These are phyloP conservation scores for Simalia tracyae DNA, from an alignment of 2,797 vertebrate species.

Conservation along the genomic window DNA sequence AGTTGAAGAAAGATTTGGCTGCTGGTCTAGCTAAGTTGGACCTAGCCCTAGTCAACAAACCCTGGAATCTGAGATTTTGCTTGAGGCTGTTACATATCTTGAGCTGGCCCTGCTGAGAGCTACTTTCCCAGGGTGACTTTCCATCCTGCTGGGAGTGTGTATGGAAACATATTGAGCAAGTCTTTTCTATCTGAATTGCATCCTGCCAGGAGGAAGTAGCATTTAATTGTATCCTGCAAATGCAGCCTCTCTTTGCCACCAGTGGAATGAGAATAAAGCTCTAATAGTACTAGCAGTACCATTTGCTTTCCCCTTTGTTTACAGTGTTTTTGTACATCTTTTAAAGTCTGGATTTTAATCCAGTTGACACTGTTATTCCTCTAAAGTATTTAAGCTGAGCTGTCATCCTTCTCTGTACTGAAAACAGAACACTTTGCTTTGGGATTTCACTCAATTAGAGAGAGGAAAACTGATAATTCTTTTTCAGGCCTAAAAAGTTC, in stretches of 20 bases:
- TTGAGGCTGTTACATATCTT: too few relatives aligned
- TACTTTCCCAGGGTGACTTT: not conserved
- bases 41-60: too few relatives aligned
- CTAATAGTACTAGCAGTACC: not conserved
- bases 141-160: not conserved
- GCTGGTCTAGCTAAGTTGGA: too few relatives aligned
- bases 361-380: slow-evolving; percentile 22
- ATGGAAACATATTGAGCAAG: not conserved
- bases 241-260: not conserved
- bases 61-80: too few relatives aligned
- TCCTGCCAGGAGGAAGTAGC: not conserved
- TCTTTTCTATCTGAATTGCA: not conserved
- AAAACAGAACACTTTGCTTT: not conserved
- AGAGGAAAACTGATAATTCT: not conserved
- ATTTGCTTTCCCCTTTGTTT: not conserved
- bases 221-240: not conserved
- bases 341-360: not conserved
- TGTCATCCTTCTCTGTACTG: slow-evolving; percentile 6
- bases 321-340: not conserved
- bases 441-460: not conserved
- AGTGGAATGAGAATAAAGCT: not conserved
- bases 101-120: not conserved
- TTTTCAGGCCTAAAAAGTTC: slow-evolving; percentile 50
- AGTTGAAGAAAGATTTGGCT: too few relatives aligned
- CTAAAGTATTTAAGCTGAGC: not conserved